Percentiles rank a stretch among this genome's conserved stretches.
phyloP scores from a whole-genome alignment of 1,140 invertebrate genomes.

The Proales similis region DNA sequence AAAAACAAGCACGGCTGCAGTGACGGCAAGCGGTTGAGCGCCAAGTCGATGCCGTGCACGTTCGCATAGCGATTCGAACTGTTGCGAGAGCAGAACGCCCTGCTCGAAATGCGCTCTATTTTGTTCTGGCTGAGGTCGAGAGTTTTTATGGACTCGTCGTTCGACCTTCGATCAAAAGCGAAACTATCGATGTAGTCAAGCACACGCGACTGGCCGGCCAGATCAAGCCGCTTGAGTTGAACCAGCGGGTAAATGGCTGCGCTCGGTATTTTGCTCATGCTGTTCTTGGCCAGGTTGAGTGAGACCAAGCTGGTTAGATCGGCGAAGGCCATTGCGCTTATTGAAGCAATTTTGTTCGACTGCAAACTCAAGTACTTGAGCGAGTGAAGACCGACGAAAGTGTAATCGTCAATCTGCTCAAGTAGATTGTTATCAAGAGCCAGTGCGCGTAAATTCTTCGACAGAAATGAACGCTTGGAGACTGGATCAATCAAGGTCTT shows the following conservation, averaged over 20 bases:
- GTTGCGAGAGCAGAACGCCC: conserved; percentile 7
- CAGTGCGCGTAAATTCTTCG: conserved; percentile 1
- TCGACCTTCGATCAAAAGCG: conserved; percentile 25
- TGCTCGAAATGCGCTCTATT: background rate
- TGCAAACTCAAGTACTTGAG: conserved; percentile 23
- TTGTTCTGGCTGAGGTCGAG: conserved; percentile 18
- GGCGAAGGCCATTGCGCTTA: background rate
- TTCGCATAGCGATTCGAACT: background rate
- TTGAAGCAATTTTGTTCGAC: conserved; percentile 8
- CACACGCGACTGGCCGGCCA: conserved; percentile 10
- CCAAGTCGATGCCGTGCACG: background rate
- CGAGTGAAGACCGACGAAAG: background rate
- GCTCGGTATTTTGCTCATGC: conserved; percentile 8
- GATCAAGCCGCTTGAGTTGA: conserved; percentile 1
- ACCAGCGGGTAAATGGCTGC: background rate
- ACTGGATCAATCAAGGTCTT: background rate
- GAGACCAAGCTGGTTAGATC: background rate
- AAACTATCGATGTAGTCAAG: background rate
- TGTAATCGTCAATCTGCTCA: background rate
- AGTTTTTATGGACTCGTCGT: conserved; percentile 5
- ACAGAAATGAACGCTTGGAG: too few relatives aligned
- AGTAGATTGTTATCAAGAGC: conserved; percentile 11
- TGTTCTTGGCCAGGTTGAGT: conserved; percentile 7
- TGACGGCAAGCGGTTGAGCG: background rate
- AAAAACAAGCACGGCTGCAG: conserved; percentile 20